Evolutionary conservation across 2,797 vertebrate species (phyloP).

Genomic region (Oophaga sylvatica): DNA sequence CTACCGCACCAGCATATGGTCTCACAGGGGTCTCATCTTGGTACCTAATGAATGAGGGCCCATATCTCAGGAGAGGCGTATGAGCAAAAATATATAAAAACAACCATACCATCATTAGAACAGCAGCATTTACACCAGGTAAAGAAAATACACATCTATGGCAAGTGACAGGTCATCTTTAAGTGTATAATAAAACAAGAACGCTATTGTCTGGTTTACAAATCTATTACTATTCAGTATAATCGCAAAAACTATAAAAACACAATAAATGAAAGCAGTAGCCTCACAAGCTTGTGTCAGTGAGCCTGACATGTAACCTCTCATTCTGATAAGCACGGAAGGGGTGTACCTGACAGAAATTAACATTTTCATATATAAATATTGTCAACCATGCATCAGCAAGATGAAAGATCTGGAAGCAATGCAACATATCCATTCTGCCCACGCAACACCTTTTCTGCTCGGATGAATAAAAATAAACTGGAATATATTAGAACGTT

Average conservation of each 20-base stretch:
- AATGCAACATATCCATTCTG: neutral
- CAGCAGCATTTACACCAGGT: too few relatives aligned
- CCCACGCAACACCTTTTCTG: slow-evolving; percentile 25
- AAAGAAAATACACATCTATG: too few relatives aligned
- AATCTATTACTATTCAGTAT: neutral
- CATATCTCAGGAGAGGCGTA: too few relatives aligned
- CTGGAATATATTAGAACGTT: slow-evolving; percentile 9
- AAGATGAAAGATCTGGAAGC: slow-evolving; percentile 29
- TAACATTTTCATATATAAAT: slow-evolving; percentile 24
- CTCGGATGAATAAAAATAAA: slow-evolving; percentile 17
- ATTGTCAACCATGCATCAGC: slow-evolving; percentile 14
- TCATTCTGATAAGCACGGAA: neutral
- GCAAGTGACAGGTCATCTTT: too few relatives aligned
- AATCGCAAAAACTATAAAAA: neutral
- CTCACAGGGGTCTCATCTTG: too few relatives aligned
- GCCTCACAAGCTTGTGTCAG: neutral
- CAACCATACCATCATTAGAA: too few relatives aligned
- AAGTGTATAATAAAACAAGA: neutral
- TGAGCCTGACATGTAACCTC: neutral
- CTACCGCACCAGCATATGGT: too few relatives aligned
- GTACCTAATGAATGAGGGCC: too few relatives aligned
- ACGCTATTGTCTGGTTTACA: neutral
- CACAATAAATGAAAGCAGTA: neutral
- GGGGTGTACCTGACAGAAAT: slow-evolving; percentile 9
- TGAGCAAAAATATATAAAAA: too few relatives aligned